Conservation (phyloP, 2,113 vertebrate genomes). For the Dolichotis patagonum region DNA sequence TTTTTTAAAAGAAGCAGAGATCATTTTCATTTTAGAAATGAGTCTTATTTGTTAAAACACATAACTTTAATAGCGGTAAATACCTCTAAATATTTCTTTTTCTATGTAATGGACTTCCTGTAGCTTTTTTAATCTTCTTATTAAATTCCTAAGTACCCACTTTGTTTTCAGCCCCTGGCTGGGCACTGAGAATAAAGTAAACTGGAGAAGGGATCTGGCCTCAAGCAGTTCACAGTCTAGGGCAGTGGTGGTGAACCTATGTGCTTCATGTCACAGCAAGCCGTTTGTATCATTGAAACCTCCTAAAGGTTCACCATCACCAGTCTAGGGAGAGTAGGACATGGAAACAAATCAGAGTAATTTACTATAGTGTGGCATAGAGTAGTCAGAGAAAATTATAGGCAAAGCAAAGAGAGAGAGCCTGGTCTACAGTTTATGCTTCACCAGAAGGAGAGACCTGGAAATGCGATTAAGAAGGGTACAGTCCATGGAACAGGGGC, state of each 20-base stretch:
- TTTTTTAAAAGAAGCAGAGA: constrained; percentile 15
- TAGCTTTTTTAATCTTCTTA: neutral
- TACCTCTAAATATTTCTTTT: neutral
- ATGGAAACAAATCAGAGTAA: accelerated
- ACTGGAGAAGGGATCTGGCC: neutral
- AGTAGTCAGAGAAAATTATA: neutral
- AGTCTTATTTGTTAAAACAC: constrained; percentile 23
- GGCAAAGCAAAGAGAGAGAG: neutral
- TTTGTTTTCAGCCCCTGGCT: neutral
- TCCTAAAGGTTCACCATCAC: neutral
- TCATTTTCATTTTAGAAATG: neutral
- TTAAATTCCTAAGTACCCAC: neutral
- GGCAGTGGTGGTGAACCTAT: neutral
- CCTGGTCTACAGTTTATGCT: neutral
- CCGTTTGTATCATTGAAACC: neutral
- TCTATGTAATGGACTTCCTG: neutral
- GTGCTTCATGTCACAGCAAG: neutral
- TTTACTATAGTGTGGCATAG: accelerated
- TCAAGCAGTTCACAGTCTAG: neutral
- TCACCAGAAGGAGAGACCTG: no score
- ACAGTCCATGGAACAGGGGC: neutral
- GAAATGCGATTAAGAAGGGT: neutral
- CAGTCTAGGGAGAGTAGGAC: neutral
- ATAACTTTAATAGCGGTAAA: neutral
- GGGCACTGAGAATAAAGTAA: neutral